Conservation (phyloP, 2,113 vertebrate genomes). For the Fulica atra region DNA sequence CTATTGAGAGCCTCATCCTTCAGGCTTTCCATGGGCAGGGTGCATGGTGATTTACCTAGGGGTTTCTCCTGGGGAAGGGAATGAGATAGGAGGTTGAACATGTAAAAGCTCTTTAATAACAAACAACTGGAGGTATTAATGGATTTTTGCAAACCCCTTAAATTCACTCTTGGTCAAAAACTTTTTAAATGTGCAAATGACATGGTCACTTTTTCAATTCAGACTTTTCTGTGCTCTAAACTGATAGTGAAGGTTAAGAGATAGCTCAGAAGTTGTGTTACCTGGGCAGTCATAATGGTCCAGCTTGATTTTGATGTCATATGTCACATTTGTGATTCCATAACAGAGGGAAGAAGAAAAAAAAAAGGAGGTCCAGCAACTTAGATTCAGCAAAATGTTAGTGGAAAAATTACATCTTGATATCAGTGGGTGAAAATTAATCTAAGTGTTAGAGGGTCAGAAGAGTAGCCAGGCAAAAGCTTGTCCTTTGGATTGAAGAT, state of each 20-base stretch:
- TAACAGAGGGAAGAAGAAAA: not conserved
- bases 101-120: not conserved
- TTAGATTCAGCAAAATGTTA: not conserved
- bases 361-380: not conserved
- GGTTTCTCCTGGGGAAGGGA: not conserved
- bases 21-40: not conserved
- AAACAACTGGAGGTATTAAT: not conserved
- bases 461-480: not conserved
- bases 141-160: not conserved
- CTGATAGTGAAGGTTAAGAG: not conserved
- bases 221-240: not conserved
- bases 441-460: not conserved
- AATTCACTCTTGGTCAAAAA: not conserved
- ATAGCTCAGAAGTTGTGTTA: not conserved
- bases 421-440: not conserved
- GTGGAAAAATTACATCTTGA: not conserved
- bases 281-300: not conserved
- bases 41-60: not conserved
- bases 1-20: not conserved
- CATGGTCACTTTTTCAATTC: not conserved
- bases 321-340: fast-evolving
- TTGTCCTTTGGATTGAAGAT: not conserved
- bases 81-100: not conserved
- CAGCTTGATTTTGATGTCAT: not conserved
- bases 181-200: not conserved